Evolutionary conservation across 2,888 invertebrate genomes (phyloP).

Genomic region (Hymenopus coronatus): DNA sequence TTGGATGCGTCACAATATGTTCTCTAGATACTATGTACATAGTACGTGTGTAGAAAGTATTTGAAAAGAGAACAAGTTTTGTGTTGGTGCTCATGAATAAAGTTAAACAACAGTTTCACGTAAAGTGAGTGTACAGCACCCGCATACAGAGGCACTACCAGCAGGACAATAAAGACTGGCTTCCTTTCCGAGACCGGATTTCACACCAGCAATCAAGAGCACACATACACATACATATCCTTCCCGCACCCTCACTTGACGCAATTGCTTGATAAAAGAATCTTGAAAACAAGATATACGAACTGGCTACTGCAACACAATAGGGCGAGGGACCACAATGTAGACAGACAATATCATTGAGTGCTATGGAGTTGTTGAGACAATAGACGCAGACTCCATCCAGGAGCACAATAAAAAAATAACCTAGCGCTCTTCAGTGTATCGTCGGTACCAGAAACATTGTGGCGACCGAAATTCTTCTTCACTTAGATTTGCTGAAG

Average conservation of each 20-base stretch:
- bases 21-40: no score
- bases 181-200: not conserved
- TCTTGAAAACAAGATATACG: not conserved
- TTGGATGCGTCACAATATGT: no score
- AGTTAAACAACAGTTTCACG: not conserved
- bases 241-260: not conserved
- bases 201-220: not conserved
- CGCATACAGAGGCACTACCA: not conserved
- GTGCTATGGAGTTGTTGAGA: not conserved
- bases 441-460: not conserved
- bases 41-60: no score
- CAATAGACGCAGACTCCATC: not conserved
- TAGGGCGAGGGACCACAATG: not conserved
- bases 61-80: no score
- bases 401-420: not conserved
- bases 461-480: not conserved
- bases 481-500: no score
- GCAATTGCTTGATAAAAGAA: not conserved
- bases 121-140: not conserved
- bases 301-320: not conserved
- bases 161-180: not conserved
- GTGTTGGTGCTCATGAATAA: no score
- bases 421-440: not conserved
- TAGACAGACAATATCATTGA: not conserved
- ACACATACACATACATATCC: not conserved